Evolutionary conservation across 2,113 vertebrate genomes (phyloP), one percentile per base, ranked within the genome.

Genomic region (Planiliza haematocheilus): DNA sequence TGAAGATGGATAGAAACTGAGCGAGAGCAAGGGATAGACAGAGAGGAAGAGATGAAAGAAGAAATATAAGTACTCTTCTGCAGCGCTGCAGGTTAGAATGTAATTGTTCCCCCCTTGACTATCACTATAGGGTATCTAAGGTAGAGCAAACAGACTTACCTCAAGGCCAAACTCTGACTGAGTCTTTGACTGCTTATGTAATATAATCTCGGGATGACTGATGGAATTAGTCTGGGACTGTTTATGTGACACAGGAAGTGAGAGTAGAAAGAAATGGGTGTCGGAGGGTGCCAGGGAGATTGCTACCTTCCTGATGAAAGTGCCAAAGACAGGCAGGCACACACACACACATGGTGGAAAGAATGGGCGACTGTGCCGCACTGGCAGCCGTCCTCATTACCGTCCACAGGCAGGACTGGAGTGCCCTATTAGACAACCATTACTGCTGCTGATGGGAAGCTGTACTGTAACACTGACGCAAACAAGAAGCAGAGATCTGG

Each of bases 1-100:
- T 92, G 87, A 91, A 94, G 91, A 93, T 45, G 39, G 88, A 91
- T 89, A 79, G 86, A 78, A 59, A 84, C 66, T 43, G 69, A 69
- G 58, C 4, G 56, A 71, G 39, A 64, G 80, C 56, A 45, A 70
- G 61, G 58, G 61, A 65, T 70, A 62, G 46, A 74, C 58, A 89
- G 71, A 86, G 69, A 77, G 53, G 55, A 67, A 80, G 52, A 91
- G 83, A 90, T 91, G 83, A 91, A 83, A 87, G 74, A 59, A 37
- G 50, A 67, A 81, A 74, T 84, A 71, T 85, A 77, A 88, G 79
- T 61, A 76, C 63, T 75, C 74, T 82, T 77, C 86, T 76, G 75
- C 66, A 75, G 56, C 63, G 67, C 84, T 81, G 76, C 70, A 69
- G 82, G 89, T 92, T 86, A 88, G 62, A 81, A 82, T 89, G 81